phyloP scores from a whole-genome alignment of 2,797 vertebrate species.

The Lophotriccus pileatus region DNA sequence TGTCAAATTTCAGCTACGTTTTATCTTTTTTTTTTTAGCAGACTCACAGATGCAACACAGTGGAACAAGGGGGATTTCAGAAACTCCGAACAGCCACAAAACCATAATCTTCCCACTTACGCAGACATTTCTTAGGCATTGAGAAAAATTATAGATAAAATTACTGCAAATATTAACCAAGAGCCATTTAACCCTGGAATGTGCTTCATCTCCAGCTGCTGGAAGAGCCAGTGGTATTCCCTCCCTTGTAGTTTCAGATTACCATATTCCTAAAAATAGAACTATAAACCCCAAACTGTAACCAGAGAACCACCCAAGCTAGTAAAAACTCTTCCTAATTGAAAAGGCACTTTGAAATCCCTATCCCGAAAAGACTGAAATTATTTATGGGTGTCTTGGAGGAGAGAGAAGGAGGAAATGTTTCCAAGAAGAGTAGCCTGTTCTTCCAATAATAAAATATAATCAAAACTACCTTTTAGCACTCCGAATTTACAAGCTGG shows the following conservation, averaged over 20 bases:
- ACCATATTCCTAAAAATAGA: slow-evolving; percentile 52
- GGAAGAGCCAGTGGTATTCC: background rate
- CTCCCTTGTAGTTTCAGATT: slow-evolving; percentile 28
- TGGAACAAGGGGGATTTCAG: background rate
- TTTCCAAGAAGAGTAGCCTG: background rate
- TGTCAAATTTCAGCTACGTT: background rate
- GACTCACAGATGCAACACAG: background rate
- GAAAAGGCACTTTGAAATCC: slow-evolving; percentile 25
- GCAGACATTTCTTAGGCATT: background rate
- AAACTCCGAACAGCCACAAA: background rate
- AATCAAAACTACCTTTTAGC: background rate
- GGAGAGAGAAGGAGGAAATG: background rate
- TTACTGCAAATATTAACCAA: background rate
- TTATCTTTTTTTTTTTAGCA: background rate
- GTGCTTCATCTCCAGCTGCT: background rate
- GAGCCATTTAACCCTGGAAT: slow-evolving; percentile 8
- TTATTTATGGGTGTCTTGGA: background rate
- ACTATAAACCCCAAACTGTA: slow-evolving; percentile 28
- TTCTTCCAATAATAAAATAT: slow-evolving; percentile 3
- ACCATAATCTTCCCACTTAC: background rate
- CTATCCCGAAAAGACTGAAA: background rate
- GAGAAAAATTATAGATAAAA: background rate
- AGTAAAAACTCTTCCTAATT: background rate
- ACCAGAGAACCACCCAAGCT: background rate
- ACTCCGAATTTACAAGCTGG: slow-evolving; percentile 21